Percentiles rank a stretch among this genome's conserved stretches.
Evolutionary conservation across 2,113 vertebrate genomes (phyloP).

Genomic region (Gallinago jamesoni): DNA sequence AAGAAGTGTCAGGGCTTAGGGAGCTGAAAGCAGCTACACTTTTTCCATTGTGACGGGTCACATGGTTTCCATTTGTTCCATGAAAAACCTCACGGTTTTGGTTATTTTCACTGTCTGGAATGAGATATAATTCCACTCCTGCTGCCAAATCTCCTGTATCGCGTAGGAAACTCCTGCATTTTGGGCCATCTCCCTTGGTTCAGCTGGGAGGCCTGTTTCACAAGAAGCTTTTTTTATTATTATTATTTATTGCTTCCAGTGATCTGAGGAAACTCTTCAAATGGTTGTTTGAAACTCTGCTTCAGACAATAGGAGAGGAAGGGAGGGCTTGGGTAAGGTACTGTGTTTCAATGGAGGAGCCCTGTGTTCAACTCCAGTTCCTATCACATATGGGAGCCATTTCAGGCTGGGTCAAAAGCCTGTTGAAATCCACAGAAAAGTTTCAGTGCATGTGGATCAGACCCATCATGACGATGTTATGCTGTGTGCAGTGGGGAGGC

Average conservation of each 20-base stretch:
- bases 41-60: constrained; percentile 64
- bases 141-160: constrained; percentile 47
- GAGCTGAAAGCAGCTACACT: constrained; percentile 42
- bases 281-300: background rate
- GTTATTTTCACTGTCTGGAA: constrained; percentile 66
- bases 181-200: background rate
- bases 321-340: background rate
- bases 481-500: background rate
- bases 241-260: constrained; percentile 3
- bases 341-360: fast-evolving
- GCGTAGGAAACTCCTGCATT: background rate
- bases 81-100: constrained; percentile 52
- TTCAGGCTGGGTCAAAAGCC: background rate
- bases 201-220: background rate
- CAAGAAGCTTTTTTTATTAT: background rate
- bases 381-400: background rate
- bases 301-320: background rate
- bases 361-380: fast-evolving
- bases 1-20: constrained; percentile 53
- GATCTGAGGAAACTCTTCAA: background rate
- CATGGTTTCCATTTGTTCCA: constrained; percentile 68
- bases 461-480: fast-evolving
- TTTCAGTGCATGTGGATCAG: background rate
- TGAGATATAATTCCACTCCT: constrained; percentile 36
- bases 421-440: background rate